Percentiles rank a stretch among this genome's conserved stretches.
These are phyloP conservation scores for Ctenosaura bakeri DNA, from an alignment of 2,797 vertebrate species.

Conservation along the genomic window DNA sequence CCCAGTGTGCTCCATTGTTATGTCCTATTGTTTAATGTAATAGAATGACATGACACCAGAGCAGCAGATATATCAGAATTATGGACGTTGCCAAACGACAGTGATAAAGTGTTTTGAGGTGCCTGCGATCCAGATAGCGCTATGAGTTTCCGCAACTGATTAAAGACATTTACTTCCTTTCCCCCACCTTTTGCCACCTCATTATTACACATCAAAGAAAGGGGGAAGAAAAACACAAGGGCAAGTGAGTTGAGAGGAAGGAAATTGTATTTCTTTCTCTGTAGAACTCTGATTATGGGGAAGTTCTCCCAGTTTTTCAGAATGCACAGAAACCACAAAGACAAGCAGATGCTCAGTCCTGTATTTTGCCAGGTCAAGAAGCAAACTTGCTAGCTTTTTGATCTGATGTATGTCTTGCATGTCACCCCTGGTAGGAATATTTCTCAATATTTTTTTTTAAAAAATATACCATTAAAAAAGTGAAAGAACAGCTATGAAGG, in stretches of 20 bases:
- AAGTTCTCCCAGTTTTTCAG: background rate
- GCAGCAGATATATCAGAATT: constrained; percentile 71
- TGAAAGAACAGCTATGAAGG: background rate
- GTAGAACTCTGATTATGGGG: constrained; percentile 33
- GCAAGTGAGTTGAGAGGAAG: constrained; percentile 11
- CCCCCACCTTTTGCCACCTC: constrained; percentile 55
- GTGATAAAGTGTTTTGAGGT: constrained; percentile 71
- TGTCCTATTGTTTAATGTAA: constrained; percentile 73
- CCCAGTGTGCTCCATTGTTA: constrained; percentile 56
- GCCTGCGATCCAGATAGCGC: constrained; percentile 57
- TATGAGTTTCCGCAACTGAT: constrained; percentile 72
- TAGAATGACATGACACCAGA: constrained; percentile 70
- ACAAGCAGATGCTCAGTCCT: background rate
- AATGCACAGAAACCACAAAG: background rate
- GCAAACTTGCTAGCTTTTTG: background rate
- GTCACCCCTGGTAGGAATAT: background rate
- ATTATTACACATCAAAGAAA: constrained; percentile 66
- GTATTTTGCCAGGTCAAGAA: background rate
- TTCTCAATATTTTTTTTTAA: background rate
- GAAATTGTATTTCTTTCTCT: constrained; percentile 24
- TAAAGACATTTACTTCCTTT: constrained; percentile 67
- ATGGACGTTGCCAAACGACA: constrained; percentile 69
- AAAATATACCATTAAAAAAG: background rate
- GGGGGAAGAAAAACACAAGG: constrained; percentile 57
- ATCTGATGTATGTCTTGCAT: background rate